Conservation (phyloP, 2,888 invertebrate species). For the Ephialtes manifestator region DNA sequence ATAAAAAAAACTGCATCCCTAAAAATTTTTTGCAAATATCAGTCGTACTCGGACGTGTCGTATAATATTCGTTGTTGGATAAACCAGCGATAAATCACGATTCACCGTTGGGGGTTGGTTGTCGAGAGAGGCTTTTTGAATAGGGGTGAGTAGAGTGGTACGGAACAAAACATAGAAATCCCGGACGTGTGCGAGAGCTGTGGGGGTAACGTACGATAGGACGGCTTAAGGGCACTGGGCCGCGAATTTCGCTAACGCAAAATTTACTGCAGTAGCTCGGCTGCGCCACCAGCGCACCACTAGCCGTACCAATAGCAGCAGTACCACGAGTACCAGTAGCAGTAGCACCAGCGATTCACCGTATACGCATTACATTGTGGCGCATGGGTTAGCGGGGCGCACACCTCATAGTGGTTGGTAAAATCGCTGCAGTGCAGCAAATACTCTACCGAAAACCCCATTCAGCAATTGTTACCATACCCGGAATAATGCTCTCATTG, state of each 20-base stretch:
- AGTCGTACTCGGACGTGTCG: not conserved
- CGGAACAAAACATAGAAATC: slow-evolving; percentile 53
- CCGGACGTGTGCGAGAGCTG: not conserved
- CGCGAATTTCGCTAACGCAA: slow-evolving; percentile 64
- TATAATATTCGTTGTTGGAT: slow-evolving; percentile 32
- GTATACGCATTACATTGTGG: slow-evolving; percentile 54
- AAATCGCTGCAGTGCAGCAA: slow-evolving; percentile 59
- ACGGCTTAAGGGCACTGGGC: slow-evolving; percentile 65
- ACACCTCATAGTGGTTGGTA: slow-evolving; percentile 39
- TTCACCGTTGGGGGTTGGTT: slow-evolving; percentile 6
- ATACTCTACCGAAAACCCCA: slow-evolving; percentile 27
- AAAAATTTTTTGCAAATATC: not conserved
- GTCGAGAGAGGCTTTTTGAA: not conserved
- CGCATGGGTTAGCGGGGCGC: slow-evolving; percentile 49
- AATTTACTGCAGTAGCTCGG: slow-evolving; percentile 61
- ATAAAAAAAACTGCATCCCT: too few species aligned
- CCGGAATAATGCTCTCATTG: slow-evolving; percentile 20
- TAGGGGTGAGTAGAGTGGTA: not conserved
- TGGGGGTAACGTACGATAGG: slow-evolving; percentile 40
- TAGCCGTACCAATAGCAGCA: not conserved
- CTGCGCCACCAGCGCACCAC: slow-evolving; percentile 6
- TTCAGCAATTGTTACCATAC: slow-evolving; percentile 26
- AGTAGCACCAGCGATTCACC: slow-evolving; percentile 8
- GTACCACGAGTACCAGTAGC: too few species aligned
- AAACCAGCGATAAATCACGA: slow-evolving; percentile 60